These are phyloP conservation scores for Caligus rogercresseyi DNA, from an alignment of 1,140 invertebrate species.

Conservation along the genomic window DNA sequence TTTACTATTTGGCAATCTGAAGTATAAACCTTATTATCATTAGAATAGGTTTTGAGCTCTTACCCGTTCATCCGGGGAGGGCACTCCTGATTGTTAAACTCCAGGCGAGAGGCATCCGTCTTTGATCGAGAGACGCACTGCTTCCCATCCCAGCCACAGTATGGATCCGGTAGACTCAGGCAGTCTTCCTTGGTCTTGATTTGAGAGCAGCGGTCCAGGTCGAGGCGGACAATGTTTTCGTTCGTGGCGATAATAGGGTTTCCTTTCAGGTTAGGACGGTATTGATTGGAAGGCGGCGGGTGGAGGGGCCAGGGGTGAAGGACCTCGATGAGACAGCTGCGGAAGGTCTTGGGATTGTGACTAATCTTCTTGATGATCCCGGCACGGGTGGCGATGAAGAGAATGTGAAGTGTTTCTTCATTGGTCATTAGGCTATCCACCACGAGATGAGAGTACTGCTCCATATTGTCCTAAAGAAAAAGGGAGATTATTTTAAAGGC, in stretches of 20 bases:
- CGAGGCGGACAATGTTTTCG: constrained; percentile 45
- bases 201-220: constrained; percentile 53
- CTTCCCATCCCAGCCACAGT: constrained; percentile 79
- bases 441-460: constrained; percentile 31
- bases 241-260: constrained; percentile 40
- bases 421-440: constrained; percentile 31
- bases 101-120: too few relatives aligned
- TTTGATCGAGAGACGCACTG: constrained; percentile 50
- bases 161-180: constrained; percentile 67
- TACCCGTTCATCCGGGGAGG: too few relatives aligned
- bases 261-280: constrained; percentile 43
- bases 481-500: too few relatives aligned
- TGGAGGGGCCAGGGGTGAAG: constrained; percentile 46
- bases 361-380: constrained; percentile 65
- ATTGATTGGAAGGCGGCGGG: constrained; percentile 36
- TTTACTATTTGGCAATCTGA: too few relatives aligned
- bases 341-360: constrained; percentile 42
- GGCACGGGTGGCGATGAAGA: constrained; percentile 23
- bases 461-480: constrained; percentile 16
- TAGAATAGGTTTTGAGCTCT: too few relatives aligned
- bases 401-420: constrained; percentile 21
- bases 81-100: too few relatives aligned
- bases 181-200: constrained; percentile 50
- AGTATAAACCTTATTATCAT: too few relatives aligned
- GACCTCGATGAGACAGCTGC: constrained; percentile 65